Evolutionary conservation across 2,888 invertebrate genomes (phyloP).

Genomic region (Ellobium chinense): DNA sequence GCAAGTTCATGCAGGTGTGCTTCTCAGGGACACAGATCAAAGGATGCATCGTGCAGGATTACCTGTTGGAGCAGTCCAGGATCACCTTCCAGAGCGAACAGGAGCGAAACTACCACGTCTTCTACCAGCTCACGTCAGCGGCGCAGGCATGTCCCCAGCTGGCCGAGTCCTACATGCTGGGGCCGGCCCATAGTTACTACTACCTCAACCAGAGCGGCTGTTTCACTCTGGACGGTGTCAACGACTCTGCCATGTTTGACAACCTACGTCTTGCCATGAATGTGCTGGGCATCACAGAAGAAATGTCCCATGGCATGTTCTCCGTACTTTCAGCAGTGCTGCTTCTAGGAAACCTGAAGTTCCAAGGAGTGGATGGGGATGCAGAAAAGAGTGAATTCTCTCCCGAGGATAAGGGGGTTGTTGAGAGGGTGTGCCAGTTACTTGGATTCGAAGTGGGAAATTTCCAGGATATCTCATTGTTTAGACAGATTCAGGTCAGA

Average conservation of each 20-base stretch:
- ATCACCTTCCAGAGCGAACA: constrained; percentile 90
- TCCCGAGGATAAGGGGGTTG: constrained; percentile 58
- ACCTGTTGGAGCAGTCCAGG: constrained; percentile 94
- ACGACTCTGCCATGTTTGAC: constrained; percentile 71
- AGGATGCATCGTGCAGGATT: constrained; percentile 84
- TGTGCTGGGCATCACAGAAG: constrained; percentile 66
- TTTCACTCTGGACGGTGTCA: constrained; percentile 65
- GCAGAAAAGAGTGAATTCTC: constrained; percentile 70
- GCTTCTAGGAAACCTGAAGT: constrained; percentile 70
- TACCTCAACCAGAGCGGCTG: constrained; percentile 74
- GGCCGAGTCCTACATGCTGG: constrained; percentile 63
- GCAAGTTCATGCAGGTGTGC: constrained; percentile 96
- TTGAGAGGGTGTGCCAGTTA: constrained; percentile 65
- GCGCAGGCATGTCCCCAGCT: constrained; percentile 66
- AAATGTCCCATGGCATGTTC: constrained; percentile 71
- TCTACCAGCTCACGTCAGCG: constrained; percentile 93
- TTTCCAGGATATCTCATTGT: constrained; percentile 63
- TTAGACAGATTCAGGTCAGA: constrained; percentile 71
- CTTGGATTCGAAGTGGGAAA: constrained; percentile 68
- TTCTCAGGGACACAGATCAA: constrained; percentile 84
- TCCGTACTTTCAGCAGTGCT: constrained; percentile 69
- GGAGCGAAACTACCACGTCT: constrained; percentile 97
- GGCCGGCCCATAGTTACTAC: constrained; percentile 62
- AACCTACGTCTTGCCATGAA: constrained; percentile 71
- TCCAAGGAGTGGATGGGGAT: constrained; percentile 72